Evolutionary conservation across 1,140 invertebrate genomes (phyloP), one percentile per base, ranked within the genome.

Genomic region (Nasonia vitripennis): DNA sequence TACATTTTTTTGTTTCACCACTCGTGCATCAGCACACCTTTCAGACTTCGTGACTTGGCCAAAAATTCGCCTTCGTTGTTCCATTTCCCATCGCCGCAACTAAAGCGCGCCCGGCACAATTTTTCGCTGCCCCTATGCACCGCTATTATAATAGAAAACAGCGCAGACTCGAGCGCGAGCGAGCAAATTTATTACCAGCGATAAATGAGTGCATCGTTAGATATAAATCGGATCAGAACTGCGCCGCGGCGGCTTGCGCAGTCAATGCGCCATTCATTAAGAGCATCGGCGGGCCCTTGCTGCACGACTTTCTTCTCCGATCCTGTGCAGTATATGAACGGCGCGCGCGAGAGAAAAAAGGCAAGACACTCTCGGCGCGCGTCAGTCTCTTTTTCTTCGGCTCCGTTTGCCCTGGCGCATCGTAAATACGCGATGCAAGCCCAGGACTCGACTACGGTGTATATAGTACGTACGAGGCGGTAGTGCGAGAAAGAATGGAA

Each of bases 221-320:
- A 20, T 62, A 62, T 78, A 78, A 78, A 78, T 62, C 77, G 51
- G 77, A 78, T 78, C 51, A 67, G 23, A 37, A 5, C 20, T 12
- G 9, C 12, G 41, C 0, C 0, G 27, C 48, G 7, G 48, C 48
- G 48, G 6, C 6, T 14, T 37, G 34, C 17, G n/a, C 14, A 67
- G 2, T 67, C 51, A 78, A 78, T 78, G 27, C 48, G 9, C 77
- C 27, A 78, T 78, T 78, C 77, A 62, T 78, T 78, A 67, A 27
- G 11, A 3, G 73, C 14, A 10, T 41, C 9, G 27, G 73, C 34
- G n/a, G 17, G 3, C 23, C 55, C 55, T 62, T 4, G 34, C 27
- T 27, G 27, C 55, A 17, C n/a, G 45, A 78, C 75, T 78, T 78
- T 78, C 75, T 71, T 71, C 70, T 41, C 45, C 73, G 31, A 37